Base-by-base conservation (phyloP, 2,797 vertebrate species). In the Xenopus petersii region DNA sequence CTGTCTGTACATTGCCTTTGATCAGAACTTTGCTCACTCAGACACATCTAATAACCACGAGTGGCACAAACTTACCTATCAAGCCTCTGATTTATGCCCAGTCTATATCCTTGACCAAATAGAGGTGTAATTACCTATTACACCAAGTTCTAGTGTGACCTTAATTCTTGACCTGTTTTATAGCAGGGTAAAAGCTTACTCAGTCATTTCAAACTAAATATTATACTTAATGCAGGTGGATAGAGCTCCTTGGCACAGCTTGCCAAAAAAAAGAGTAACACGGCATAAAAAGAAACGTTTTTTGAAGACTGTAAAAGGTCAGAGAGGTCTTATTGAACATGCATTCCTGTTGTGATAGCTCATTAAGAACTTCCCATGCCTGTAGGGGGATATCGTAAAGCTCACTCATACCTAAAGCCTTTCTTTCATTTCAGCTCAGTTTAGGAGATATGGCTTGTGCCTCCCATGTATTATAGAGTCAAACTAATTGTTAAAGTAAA, bases 1-100 rank as follows among this genome's bases (percentile, higher is more conserved):
- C 86, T 80, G 85, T 88, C 80, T 84, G 4, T 0, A 79, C 76
- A 71, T 0, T 12, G 59, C 80, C 94, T 96, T 94, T 96, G 94
- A 97, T 95, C 94, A 89, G 86, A 86, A 87, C 93, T 90, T 89
- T 93, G 94, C 86, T 94, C 89, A 56, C 84, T 93, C 92, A 95
- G 93, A 94, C 92, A 93, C 84, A 81, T 92, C 94, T 94, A 94
- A 96, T 95, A 91, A 89, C 86, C 87, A 79, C 75, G 83, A 81
- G 73, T 79, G 79, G 85, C 85, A 90, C 65, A 82, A 86, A 77
- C 85, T 70, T 54, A 87, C 82, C 84, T 86, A 83, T 87, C 86
- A 79, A 76, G 80, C 47, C 75, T 84, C 82, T 87, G 89, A 89
- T 89, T 90, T 89, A 90, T 85, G 83, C 86, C 67, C 82, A 81